Conservation (phyloP, 2,113 vertebrate genomes). For the Hippocampus comes region DNA sequence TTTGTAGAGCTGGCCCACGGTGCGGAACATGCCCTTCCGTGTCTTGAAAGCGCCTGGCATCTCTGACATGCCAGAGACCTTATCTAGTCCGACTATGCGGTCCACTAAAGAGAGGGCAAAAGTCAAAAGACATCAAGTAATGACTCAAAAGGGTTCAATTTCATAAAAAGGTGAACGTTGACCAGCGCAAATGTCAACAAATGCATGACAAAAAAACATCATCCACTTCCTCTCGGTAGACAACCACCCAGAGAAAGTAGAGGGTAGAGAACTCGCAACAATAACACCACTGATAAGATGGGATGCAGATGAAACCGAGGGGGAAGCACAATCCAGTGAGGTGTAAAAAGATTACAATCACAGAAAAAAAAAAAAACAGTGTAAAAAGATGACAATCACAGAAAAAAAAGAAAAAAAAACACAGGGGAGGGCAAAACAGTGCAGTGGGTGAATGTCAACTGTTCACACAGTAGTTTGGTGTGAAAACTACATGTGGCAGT, state of each 20-base stretch:
- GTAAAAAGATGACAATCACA: slow-evolving; percentile 47
- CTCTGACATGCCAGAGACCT: slow-evolving; percentile 94
- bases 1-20: slow-evolving; percentile 96
- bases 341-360: slow-evolving; percentile 47
- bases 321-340: slow-evolving; percentile 53
- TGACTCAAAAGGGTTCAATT: not conserved
- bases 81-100: slow-evolving; percentile 94
- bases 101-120: slow-evolving; percentile 78
- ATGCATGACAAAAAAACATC: slow-evolving; percentile 31
- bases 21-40: slow-evolving; percentile 97
- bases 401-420: not conserved
- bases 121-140: not conserved
- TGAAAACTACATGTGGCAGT: slow-evolving; percentile 37
- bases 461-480: slow-evolving; percentile 10
- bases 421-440: slow-evolving; percentile 41
- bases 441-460: slow-evolving; percentile 47
- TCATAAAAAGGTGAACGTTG: not conserved
- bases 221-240: slow-evolving; percentile 30
- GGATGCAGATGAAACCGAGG: slow-evolving; percentile 31
- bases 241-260: slow-evolving; percentile 26
- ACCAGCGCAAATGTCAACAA: slow-evolving; percentile 49
- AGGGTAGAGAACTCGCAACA: slow-evolving; percentile 24
- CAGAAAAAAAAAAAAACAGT: slow-evolving; percentile 30
- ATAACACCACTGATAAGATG: slow-evolving; percentile 50
- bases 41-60: slow-evolving; percentile 93